A percentile compares a stretch with the other conserved stretches of the same genome.
Evolutionary conservation across 2,888 invertebrate species (phyloP).

Genomic region (Mellilla xanthometata): DNA sequence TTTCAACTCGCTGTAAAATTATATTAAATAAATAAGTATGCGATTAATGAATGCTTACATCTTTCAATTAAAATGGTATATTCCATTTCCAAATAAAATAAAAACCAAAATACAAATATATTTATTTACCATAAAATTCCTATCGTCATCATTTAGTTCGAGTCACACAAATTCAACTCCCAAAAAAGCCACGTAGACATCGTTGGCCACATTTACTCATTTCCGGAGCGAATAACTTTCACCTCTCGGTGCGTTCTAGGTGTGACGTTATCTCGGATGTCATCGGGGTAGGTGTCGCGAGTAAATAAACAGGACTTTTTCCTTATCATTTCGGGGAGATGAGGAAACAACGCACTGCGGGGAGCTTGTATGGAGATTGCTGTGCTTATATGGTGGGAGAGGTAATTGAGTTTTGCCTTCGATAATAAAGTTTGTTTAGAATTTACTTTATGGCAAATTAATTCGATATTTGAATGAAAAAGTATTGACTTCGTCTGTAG

Average conservation of each 20-base stretch:
- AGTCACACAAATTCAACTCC: not conserved
- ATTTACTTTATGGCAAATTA: too few relatives aligned
- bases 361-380: constrained; percentile 17
- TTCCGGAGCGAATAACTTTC: constrained; percentile 14
- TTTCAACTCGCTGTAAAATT: too few relatives aligned
- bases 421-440: not conserved
- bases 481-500: too few relatives aligned
- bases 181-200: not conserved
- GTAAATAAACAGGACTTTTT: constrained; percentile 26
- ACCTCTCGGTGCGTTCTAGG: constrained; percentile 10
- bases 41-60: too few relatives aligned
- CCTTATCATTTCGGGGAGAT: constrained; percentile 17
- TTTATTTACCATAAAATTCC: too few relatives aligned
- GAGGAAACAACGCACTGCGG: constrained; percentile 16
- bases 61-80: too few relatives aligned
- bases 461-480: too few relatives aligned
- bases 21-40: too few relatives aligned
- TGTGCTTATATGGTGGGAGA: not conserved
- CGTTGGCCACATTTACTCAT: not conserved
- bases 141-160: too few relatives aligned
- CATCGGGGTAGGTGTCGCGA: constrained; percentile 25
- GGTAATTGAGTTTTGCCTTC: not conserved
- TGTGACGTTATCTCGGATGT: constrained; percentile 29
- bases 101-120: not conserved
- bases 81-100: too few relatives aligned